Evolutionary conservation across 2,888 invertebrate species (phyloP).

Genomic region (Unio pictorum): DNA sequence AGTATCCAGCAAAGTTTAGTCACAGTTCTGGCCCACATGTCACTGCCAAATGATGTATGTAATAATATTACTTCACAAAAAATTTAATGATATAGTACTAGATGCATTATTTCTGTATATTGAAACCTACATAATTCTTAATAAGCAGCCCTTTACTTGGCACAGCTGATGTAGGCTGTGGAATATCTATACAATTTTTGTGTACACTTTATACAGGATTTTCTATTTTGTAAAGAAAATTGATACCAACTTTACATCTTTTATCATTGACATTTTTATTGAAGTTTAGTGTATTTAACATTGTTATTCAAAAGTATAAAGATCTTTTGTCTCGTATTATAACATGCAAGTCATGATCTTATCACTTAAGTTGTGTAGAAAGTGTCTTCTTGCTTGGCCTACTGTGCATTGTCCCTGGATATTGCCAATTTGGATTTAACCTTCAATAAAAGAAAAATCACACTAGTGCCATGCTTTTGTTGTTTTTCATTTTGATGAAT

Average conservation of each 20-base stretch:
- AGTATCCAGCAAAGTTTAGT: slow-evolving; percentile 7
- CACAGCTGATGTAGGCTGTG: too few relatives aligned
- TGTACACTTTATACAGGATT: neutral
- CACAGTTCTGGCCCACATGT: neutral
- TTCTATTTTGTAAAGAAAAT: slow-evolving; percentile 30
- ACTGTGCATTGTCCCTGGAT: slow-evolving; percentile 47
- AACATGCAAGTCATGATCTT: too few relatives aligned
- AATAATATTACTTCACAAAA: neutral
- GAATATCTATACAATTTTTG: too few relatives aligned
- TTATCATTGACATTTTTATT: slow-evolving; percentile 13
- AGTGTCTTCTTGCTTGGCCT: slow-evolving; percentile 29
- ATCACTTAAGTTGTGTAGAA: slow-evolving; percentile 20
- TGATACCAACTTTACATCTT: slow-evolving; percentile 29
- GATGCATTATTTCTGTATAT: too few relatives aligned
- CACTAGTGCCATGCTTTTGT: slow-evolving; percentile 26
- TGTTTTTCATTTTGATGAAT: slow-evolving; percentile 6
- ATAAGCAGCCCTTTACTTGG: too few relatives aligned
- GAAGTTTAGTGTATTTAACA: slow-evolving; percentile 23
- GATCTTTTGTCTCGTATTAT: neutral
- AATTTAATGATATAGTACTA: too few relatives aligned
- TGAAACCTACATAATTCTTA: too few relatives aligned
- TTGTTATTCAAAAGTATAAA: slow-evolving; percentile 8
- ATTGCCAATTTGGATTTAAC: slow-evolving; percentile 55
- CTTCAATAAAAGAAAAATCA: slow-evolving; percentile 47
- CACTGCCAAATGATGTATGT: slow-evolving; percentile 10